phyloP scores from a whole-genome alignment of 2,797 vertebrate genomes.

The Octomys mimax region DNA sequence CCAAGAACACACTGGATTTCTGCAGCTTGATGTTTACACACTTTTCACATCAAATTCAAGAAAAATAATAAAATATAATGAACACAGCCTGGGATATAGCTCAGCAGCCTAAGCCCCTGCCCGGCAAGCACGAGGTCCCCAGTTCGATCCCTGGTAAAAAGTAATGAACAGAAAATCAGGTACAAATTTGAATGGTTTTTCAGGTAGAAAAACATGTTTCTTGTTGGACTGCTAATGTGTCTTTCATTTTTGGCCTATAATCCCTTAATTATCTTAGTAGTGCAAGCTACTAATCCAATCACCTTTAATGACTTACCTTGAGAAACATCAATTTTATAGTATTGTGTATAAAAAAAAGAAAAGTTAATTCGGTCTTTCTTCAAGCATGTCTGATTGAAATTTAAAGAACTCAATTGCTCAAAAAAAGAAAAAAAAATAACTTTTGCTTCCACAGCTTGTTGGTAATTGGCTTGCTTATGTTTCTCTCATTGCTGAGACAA shows the following conservation, averaged over 20 bases:
- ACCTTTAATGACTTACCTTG: not conserved
- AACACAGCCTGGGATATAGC: too few relatives aligned
- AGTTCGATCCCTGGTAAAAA: not conserved
- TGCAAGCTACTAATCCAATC: not conserved
- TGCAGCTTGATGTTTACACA: not conserved
- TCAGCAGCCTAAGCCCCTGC: too few relatives aligned
- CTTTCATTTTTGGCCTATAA: not conserved
- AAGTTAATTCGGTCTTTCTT: not conserved
- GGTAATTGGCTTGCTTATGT: not conserved
- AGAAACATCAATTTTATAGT: not conserved
- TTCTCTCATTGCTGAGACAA: too few relatives aligned
- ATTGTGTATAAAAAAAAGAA: not conserved
- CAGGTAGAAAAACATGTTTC: not conserved
- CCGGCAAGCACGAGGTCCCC: too few relatives aligned
- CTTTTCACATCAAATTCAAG: not conserved
- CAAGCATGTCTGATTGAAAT: not conserved
- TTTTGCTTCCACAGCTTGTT: not conserved
- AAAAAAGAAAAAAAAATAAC: not conserved
- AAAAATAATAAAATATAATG: constrained; percentile 46
- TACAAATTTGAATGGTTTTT: not conserved
- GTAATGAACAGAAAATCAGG: constrained; percentile 4
- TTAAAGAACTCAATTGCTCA: constrained; percentile 16
- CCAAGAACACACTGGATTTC: not conserved
- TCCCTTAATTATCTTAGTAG: not conserved
- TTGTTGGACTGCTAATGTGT: not conserved